Evolutionary conservation across 1,140 invertebrate genomes (phyloP).

Genomic region (Scaptodrosophila lebanonensis): DNA sequence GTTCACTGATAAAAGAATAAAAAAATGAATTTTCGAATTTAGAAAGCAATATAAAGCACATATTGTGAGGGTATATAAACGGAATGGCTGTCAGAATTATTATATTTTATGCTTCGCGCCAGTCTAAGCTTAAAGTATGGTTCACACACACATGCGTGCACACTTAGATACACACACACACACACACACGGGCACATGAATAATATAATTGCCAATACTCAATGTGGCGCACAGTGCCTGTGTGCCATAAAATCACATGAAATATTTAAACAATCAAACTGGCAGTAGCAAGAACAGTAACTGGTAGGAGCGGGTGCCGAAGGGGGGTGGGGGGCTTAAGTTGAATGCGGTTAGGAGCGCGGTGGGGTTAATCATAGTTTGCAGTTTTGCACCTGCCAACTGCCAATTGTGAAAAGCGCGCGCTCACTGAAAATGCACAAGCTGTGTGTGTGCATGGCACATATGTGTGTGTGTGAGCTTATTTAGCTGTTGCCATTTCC

Average conservation of each 20-base stretch:
- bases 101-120: constrained; percentile 38
- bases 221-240: constrained; percentile 8
- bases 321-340: not conserved
- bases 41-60: no score
- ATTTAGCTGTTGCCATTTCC: constrained; percentile 72
- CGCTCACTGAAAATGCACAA: constrained; percentile 10
- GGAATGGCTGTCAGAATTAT: no score
- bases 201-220: not conserved
- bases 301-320: constrained; percentile 47
- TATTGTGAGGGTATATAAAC: no score
- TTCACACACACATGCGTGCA: no score
- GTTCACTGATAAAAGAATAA: no score
- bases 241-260: constrained; percentile 52
- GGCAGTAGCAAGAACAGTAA: constrained; percentile 22
- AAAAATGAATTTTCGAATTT: no score
- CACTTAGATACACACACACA: not conserved
- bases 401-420: constrained; percentile 7
- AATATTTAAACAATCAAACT: constrained; percentile 71
- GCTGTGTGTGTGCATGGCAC: not conserved
- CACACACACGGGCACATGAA: not conserved
- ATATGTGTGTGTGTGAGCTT: constrained; percentile 32
- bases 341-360: not conserved
- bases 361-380: constrained; percentile 46
- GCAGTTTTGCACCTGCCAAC: constrained; percentile 61
- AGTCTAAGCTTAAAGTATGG: constrained; percentile 35